Evolutionary conservation across 1,140 invertebrate species (phyloP).

Genomic region (Cotesia glomerata): DNA sequence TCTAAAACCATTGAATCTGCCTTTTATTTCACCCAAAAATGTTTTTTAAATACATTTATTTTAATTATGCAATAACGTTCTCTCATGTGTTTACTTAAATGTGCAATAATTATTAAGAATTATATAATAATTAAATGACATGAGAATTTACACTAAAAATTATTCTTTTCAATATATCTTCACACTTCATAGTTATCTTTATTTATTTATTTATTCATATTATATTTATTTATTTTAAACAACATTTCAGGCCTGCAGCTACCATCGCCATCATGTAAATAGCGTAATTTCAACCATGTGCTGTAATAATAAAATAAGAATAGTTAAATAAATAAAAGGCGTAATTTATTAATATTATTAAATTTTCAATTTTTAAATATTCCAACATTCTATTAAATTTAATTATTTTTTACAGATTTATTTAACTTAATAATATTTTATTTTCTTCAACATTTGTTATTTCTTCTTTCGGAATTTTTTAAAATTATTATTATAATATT

Average conservation of each 20-base stretch:
- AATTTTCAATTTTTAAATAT: neutral
- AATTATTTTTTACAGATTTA: slow-evolving; percentile 16
- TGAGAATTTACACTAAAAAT: slow-evolving; percentile 42
- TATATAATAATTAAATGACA: slow-evolving; percentile 37
- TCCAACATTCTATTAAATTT: neutral
- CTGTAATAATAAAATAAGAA: slow-evolving; percentile 18
- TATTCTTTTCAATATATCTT: slow-evolving; percentile 26
- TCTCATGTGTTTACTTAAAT: slow-evolving; percentile 36
- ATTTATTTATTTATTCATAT: too few species aligned
- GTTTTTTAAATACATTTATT: slow-evolving; percentile 28
- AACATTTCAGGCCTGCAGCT: slow-evolving; percentile 33
- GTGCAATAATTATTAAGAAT: slow-evolving; percentile 45
- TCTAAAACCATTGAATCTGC: slow-evolving; percentile 29
- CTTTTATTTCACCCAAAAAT: slow-evolving; percentile 29
- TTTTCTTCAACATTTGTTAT: too few species aligned
- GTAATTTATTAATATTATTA: slow-evolving; percentile 24
- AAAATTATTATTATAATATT: neutral
- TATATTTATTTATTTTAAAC: slow-evolving; percentile 15
- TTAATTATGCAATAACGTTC: slow-evolving; percentile 12
- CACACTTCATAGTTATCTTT: too few species aligned
- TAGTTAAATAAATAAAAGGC: slow-evolving; percentile 13
- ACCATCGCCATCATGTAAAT: slow-evolving; percentile 27
- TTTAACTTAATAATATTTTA: slow-evolving; percentile 9
- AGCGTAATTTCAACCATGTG: slow-evolving; percentile 21
- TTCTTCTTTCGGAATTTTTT: neutral